Conservation (phyloP, 2,797 vertebrate species). For the Coracias cyanogaster region DNA sequence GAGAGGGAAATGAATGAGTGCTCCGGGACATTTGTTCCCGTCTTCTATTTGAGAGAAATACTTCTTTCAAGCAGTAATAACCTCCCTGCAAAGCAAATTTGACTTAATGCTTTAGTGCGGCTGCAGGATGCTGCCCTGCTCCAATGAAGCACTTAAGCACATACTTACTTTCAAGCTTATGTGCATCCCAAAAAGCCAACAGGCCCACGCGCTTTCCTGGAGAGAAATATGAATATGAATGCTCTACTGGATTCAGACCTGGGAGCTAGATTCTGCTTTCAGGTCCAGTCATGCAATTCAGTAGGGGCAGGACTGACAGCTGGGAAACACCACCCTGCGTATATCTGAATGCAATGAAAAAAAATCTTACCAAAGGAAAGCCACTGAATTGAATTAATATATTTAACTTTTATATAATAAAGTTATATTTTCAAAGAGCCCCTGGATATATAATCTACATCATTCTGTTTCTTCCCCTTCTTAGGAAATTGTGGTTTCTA, state of each 20-base stretch:
- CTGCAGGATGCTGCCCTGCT: not conserved
- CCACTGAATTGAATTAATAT: not conserved
- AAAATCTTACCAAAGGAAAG: not conserved
- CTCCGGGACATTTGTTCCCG: not conserved
- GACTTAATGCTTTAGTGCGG: not conserved
- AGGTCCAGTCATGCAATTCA: not conserved
- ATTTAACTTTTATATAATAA: not conserved
- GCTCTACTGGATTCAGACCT: not conserved
- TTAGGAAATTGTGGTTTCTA: not conserved
- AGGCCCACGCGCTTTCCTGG: not conserved
- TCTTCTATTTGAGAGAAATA: not conserved
- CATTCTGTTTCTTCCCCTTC: not conserved
- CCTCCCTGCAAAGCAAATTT: not conserved
- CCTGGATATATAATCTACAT: not conserved
- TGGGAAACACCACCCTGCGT: not conserved
- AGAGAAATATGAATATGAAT: not conserved
- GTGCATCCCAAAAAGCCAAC: not conserved
- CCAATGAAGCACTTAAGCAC: constrained; percentile 3
- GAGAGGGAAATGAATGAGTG: not conserved
- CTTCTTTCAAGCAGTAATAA: constrained; percentile 9
- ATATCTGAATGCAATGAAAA: not conserved
- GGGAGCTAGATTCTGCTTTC: not conserved
- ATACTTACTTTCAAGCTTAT: not conserved
- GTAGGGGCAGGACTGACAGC: not conserved
- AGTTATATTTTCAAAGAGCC: not conserved